Percentiles rank a stretch among this genome's conserved stretches.
Conservation (phyloP, 2,113 vertebrate species). For the Sander lucioperca region DNA sequence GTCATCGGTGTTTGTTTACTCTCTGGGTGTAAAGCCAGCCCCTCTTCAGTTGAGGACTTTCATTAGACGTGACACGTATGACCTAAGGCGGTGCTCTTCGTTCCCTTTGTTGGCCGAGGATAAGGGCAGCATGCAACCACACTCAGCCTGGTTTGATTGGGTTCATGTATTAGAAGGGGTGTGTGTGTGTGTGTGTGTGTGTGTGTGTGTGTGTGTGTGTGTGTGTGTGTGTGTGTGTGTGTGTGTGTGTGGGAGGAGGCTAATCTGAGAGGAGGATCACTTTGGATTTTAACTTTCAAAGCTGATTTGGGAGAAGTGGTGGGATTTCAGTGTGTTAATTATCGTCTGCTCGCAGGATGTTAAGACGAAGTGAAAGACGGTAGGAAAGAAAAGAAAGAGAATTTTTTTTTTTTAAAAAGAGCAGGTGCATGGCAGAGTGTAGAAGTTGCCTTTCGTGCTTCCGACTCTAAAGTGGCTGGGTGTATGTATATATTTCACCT, state of each 20-base stretch:
- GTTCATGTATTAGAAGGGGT: constrained; percentile 2
- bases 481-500: constrained; percentile 16
- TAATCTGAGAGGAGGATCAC: constrained; percentile 51
- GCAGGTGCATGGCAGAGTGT: constrained; percentile 23
- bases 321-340: constrained; percentile 64
- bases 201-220: constrained; percentile 18
- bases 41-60: constrained; percentile 40
- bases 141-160: not conserved
- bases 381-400: not conserved
- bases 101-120: constrained; percentile 43
- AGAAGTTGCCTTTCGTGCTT: constrained; percentile 6
- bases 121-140: constrained; percentile 39
- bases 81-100: constrained; percentile 53
- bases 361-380: constrained; percentile 7
- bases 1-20: constrained; percentile 70
- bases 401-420: too few species aligned
- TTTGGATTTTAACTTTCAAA: constrained; percentile 59
- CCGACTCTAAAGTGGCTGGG: not conserved
- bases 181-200: constrained; percentile 25
- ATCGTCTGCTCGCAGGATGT: constrained; percentile 19
- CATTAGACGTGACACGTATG: constrained; percentile 64
- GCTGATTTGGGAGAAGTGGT: constrained; percentile 56
- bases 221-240: constrained; percentile 17
- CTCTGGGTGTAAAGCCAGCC: constrained; percentile 39
- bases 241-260: not conserved